These are phyloP conservation scores for Euura lappo DNA, from an alignment of 1,140 invertebrate species.

Conservation along the genomic window DNA sequence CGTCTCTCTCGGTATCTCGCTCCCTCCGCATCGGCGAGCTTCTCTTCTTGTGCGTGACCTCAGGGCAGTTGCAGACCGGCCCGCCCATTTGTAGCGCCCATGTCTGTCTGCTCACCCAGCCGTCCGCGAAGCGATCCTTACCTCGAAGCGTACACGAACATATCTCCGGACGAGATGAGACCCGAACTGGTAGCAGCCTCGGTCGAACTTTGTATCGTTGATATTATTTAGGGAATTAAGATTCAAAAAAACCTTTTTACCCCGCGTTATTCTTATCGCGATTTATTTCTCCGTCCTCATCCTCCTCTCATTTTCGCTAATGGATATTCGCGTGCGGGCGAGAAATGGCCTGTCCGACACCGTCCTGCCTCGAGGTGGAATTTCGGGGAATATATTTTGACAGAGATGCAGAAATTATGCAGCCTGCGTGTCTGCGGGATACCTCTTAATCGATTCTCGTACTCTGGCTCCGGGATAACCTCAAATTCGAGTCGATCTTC, in stretches of 20 bases:
- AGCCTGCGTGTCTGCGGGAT: not conserved
- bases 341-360: not conserved
- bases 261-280: too few species aligned
- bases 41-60: conserved; percentile 6
- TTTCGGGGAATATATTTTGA: not conserved
- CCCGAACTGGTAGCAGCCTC: not conserved
- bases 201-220: too few species aligned
- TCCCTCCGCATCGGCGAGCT: conserved; percentile 1
- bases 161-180: not conserved
- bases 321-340: not conserved
- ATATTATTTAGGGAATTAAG: too few species aligned
- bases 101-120: conserved; percentile 3
- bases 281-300: not conserved
- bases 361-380: not conserved
- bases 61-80: conserved; percentile 6
- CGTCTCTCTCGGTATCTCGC: conserved; percentile 8
- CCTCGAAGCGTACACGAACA: too few species aligned
- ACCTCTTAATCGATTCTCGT: not conserved
- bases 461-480: not conserved
- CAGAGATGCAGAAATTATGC: not conserved
- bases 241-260: too few species aligned
- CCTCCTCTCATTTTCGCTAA: not conserved
- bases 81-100: conserved; percentile 6
- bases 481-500: not conserved
- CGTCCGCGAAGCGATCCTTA: not conserved